Percentiles rank a stretch among this genome's conserved stretches.
Evolutionary conservation across 2,797 vertebrate species (phyloP).

Genomic region (Nannoperca australis): DNA sequence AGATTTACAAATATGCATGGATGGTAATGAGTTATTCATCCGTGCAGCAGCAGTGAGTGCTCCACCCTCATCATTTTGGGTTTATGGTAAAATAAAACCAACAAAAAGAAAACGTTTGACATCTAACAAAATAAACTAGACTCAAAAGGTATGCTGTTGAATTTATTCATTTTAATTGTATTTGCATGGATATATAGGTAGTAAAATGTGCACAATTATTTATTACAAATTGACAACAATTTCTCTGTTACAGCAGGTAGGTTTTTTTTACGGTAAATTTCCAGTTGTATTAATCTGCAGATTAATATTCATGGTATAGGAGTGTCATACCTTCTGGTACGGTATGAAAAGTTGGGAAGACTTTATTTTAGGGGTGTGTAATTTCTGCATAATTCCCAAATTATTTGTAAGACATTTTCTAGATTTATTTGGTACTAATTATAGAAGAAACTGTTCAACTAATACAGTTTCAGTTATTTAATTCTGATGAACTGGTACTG

Average conservation of each 20-base stretch:
- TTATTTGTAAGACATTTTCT: not conserved
- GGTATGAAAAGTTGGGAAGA: too few relatives aligned
- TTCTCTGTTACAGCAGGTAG: too few relatives aligned
- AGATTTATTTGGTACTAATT: not conserved
- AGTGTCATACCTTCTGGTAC: too few relatives aligned
- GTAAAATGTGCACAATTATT: too few relatives aligned
- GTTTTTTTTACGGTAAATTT: too few relatives aligned
- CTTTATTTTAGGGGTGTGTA: too few relatives aligned
- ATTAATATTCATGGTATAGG: too few relatives aligned
- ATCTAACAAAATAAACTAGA: not conserved
- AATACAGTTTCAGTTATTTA: not conserved
- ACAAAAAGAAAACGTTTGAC: not conserved
- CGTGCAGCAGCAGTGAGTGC: constrained; percentile 20
- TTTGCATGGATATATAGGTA: too few relatives aligned
- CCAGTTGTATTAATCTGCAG: too few relatives aligned
- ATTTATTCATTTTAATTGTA: not conserved
- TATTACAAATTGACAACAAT: too few relatives aligned
- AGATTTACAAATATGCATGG: constrained; percentile 49
- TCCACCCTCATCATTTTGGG: not conserved
- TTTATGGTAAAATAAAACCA: not conserved
- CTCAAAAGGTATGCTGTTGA: not conserved
- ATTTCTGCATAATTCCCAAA: too few relatives aligned
- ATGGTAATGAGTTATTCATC: constrained; percentile 50
- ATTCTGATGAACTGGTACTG: not conserved
- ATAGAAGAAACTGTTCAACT: too few relatives aligned